Conservation (phyloP, 1,140 invertebrate species). For the Monomorium pharaonis region DNA sequence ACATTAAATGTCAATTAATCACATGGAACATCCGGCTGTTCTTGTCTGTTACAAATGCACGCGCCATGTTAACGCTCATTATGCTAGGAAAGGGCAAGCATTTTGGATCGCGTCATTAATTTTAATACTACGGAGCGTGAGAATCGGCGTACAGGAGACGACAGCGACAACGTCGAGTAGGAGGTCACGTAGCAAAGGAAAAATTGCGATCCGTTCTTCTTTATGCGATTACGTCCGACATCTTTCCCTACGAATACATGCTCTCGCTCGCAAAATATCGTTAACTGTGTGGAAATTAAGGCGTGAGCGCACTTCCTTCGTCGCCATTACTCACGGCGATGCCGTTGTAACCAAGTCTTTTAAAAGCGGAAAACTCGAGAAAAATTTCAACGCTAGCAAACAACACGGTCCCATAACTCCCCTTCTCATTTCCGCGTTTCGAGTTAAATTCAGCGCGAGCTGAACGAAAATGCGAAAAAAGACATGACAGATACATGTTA, state of each 20-base stretch:
- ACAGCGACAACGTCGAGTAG: background rate
- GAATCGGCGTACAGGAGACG: slow-evolving; percentile 8
- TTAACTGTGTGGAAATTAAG: slow-evolving; percentile 42
- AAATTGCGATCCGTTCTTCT: slow-evolving; percentile 40
- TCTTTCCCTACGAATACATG: slow-evolving; percentile 2
- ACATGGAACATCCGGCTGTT: background rate
- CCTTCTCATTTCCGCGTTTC: slow-evolving; percentile 11
- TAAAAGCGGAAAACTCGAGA: background rate
- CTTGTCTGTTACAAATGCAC: slow-evolving; percentile 19
- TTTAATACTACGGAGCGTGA: slow-evolving; percentile 39
- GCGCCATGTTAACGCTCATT: slow-evolving; percentile 7
- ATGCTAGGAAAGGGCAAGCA: background rate
- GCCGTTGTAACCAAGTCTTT: slow-evolving; percentile 18
- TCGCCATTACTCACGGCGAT: slow-evolving; percentile 16
- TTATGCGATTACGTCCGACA: slow-evolving; percentile 34
- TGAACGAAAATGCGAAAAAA: background rate
- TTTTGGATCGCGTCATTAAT: slow-evolving; percentile 41
- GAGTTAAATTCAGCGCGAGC: background rate
- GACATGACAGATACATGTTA: background rate
- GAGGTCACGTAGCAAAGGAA: slow-evolving; percentile 49
- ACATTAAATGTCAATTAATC: slow-evolving; percentile 4
- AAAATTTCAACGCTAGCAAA: slow-evolving; percentile 32
- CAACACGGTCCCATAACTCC: background rate
- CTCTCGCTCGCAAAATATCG: slow-evolving; percentile 11
- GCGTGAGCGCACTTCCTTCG: background rate